These are phyloP conservation scores for Corydoras sp. DNA, from an alignment of 2,113 vertebrate genomes.

Conservation along the genomic window DNA sequence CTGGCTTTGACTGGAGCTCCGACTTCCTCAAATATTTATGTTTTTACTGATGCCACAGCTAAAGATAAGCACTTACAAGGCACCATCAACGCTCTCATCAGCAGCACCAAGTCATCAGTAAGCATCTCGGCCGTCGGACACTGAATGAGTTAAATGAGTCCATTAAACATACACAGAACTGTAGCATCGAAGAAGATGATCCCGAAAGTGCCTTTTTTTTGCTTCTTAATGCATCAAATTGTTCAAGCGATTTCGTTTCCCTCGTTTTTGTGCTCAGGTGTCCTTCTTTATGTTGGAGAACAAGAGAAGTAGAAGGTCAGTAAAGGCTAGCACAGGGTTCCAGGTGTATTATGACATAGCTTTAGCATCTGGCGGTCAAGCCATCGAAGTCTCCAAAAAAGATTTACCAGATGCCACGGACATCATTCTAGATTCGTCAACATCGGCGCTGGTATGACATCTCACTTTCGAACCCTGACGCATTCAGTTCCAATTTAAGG, in stretches of 20 bases:
- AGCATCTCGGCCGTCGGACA: constrained; percentile 17
- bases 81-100: constrained; percentile 59
- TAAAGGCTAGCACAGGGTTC: background rate
- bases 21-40: constrained; percentile 58
- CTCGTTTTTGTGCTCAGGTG: constrained; percentile 47
- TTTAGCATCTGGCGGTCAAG: constrained; percentile 64
- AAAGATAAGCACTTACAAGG: constrained; percentile 60
- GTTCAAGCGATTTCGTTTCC: too few relatives aligned
- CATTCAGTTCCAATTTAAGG: background rate
- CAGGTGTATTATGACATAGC: constrained; percentile 57
- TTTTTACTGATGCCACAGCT: constrained; percentile 64
- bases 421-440: constrained; percentile 63
- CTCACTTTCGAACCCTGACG: too few relatives aligned
- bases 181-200: too few relatives aligned
- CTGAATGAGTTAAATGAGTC: too few relatives aligned
- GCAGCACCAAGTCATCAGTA: constrained; percentile 60
- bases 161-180: too few relatives aligned
- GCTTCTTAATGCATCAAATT: too few relatives aligned
- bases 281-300: constrained; percentile 51
- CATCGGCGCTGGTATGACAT: constrained; percentile 61
- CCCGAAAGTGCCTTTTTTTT: too few relatives aligned
- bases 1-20: constrained; percentile 63
- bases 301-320: background rate
- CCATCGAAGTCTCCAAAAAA: constrained; percentile 56
- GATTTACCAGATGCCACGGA: constrained; percentile 57